Conservation (phyloP, 1,140 invertebrate species). For the Drosophila aff. region DNA sequence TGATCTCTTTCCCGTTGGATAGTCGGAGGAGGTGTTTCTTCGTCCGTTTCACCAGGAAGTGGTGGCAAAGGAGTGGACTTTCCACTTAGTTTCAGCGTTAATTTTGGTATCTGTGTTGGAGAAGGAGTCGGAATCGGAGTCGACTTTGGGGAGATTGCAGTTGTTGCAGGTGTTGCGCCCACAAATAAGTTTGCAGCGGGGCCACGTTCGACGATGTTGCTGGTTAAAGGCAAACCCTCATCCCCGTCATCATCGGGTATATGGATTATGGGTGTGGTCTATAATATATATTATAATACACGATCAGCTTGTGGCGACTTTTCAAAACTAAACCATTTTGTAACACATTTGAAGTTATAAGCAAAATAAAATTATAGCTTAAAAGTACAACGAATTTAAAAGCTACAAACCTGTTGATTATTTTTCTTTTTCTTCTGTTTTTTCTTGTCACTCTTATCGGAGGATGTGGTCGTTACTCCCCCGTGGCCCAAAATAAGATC, state of each 20-base stretch:
- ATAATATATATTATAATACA: slow-evolving; percentile 13
- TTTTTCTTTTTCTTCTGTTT: slow-evolving; percentile 86
- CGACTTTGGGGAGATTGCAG: slow-evolving; percentile 31
- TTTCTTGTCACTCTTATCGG: slow-evolving; percentile 74
- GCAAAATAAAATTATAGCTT: neutral
- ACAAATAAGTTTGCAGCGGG: slow-evolving; percentile 2
- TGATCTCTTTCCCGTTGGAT: slow-evolving; percentile 86
- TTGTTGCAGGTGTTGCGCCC: neutral
- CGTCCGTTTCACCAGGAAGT: neutral
- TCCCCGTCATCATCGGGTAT: slow-evolving; percentile 14
- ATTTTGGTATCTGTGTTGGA: slow-evolving; percentile 88
- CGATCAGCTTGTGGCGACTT: slow-evolving; percentile 2
- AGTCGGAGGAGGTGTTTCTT: slow-evolving; percentile 3
- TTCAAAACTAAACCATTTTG: neutral
- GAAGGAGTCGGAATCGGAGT: slow-evolving; percentile 10
- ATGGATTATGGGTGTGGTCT: slow-evolving; percentile 14
- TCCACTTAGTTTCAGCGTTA: slow-evolving; percentile 91
- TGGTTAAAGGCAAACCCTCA: neutral
- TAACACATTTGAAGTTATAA: neutral
- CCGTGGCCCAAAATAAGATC: slow-evolving; percentile 81
- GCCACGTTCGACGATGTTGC: slow-evolving; percentile 7
- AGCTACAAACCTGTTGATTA: slow-evolving; percentile 36
- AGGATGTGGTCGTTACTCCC: neutral
- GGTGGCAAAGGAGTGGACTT: slow-evolving; percentile 48
- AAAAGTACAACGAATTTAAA: neutral